These are phyloP conservation scores for Choloepus hoffmanni DNA, from an alignment of 2,113 vertebrate species.

Conservation along the genomic window DNA sequence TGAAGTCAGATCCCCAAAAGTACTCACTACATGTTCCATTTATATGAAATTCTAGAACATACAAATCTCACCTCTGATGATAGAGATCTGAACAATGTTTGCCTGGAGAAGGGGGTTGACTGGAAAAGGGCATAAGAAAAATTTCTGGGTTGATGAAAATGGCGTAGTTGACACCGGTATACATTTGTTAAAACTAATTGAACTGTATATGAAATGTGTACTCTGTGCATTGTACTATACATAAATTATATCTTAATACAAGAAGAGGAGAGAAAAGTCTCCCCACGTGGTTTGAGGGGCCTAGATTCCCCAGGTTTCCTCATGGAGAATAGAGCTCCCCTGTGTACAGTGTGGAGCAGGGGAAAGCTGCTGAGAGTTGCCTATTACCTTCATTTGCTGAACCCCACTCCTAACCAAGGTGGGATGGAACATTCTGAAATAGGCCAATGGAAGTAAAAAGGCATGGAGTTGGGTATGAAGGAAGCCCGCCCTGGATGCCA, in stretches of 20 bases:
- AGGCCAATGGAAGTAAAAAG: background rate
- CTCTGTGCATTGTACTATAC: background rate
- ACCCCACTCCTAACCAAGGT: accelerated
- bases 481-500: background rate
- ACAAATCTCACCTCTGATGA: background rate
- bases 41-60: background rate
- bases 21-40: background rate
- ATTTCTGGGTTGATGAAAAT: background rate
- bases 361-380: background rate
- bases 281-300: background rate
- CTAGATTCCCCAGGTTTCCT: background rate
- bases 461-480: background rate
- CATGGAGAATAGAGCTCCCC: background rate
- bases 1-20: background rate
- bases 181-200: background rate
- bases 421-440: background rate
- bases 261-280: background rate
- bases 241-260: background rate
- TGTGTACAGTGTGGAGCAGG: background rate
- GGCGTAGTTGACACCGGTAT: background rate
- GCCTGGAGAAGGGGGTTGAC: background rate
- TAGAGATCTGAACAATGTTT: background rate
- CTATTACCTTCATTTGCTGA: background rate
- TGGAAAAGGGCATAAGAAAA: background rate
- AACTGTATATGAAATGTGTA: background rate